Conservation (phyloP, 1,140 invertebrate species). For the Drosophila melanica region DNA sequence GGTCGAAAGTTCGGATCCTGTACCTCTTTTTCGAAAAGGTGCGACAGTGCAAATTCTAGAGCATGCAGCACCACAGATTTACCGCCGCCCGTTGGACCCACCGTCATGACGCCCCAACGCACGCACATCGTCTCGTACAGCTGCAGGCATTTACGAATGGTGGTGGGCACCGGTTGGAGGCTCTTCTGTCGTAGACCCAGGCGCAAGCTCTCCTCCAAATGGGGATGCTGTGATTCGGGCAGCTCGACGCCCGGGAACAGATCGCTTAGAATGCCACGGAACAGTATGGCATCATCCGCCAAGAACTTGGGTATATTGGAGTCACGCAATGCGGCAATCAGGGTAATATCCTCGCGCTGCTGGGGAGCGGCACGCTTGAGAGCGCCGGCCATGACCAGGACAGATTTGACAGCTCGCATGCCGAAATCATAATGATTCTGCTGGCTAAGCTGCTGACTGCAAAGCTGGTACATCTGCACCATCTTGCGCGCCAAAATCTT, state of each 20-base stretch:
- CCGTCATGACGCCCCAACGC: conserved; percentile 96
- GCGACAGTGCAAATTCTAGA: conserved; percentile 87
- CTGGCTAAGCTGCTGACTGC: conserved; percentile 95
- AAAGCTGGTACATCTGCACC: conserved; percentile 96
- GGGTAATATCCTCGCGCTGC: conserved; percentile 90
- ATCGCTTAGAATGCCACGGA: conserved; percentile 94
- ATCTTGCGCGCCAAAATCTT: conserved; percentile 94
- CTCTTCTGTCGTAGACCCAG: conserved; percentile 84
- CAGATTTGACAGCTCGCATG: conserved; percentile 91
- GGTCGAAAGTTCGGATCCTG: conserved; percentile 86
- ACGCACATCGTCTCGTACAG: conserved; percentile 96
- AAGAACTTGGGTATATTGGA: conserved; percentile 97
- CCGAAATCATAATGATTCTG: conserved; percentile 98
- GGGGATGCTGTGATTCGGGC: conserved; percentile 91
- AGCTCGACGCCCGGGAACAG: conserved; percentile 93
- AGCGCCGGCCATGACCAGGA: conserved; percentile 94
- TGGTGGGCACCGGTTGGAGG: conserved; percentile 87
- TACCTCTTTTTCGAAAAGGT: conserved; percentile 86
- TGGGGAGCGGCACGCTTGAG: conserved; percentile 93
- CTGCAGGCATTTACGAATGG: conserved; percentile 92
- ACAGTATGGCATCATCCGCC: conserved; percentile 92
- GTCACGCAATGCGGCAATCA: conserved; percentile 93
- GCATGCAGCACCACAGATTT: conserved; percentile 90
- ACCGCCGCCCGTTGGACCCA: conserved; percentile 94
- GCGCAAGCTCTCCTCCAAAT: conserved; percentile 87